These are phyloP conservation scores for Apis florea DNA, from an alignment of 1,140 invertebrate species.

Conservation along the genomic window DNA sequence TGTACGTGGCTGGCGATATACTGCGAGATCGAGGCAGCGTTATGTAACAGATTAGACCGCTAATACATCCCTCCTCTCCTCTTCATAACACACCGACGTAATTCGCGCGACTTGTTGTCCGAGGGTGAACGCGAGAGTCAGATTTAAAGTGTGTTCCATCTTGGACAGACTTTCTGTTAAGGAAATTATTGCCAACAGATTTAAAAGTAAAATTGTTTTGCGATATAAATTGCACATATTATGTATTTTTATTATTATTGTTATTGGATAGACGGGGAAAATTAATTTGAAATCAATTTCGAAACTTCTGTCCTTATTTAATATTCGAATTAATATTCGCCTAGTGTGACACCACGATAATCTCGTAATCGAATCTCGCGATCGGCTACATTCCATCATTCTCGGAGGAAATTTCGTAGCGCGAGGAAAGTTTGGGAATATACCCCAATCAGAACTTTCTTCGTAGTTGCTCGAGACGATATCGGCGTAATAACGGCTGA, in stretches of 20 bases:
- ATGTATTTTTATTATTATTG: too few species aligned
- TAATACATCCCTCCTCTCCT: background rate
- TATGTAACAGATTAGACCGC: background rate
- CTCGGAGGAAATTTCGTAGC: background rate
- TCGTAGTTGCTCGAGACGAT: background rate
- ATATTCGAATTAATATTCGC: background rate
- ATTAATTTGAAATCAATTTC: too few species aligned
- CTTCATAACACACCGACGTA: too few species aligned
- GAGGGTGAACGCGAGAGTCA: background rate
- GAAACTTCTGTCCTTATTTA: too few species aligned
- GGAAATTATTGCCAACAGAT: too few species aligned
- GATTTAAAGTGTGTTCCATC: too few species aligned
- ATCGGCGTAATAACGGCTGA: constrained; percentile 1
- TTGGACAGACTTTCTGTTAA: too few species aligned
- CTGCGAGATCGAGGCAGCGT: background rate
- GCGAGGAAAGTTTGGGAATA: background rate
- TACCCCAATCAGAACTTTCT: background rate
- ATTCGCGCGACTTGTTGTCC: too few species aligned
- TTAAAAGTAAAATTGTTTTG: too few species aligned
- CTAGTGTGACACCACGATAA: background rate
- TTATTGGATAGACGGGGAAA: too few species aligned
- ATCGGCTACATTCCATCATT: background rate
- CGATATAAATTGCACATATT: too few species aligned
- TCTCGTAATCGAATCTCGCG: background rate
- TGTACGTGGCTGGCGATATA: background rate